Conservation (phyloP, 2,113 vertebrate species). For the Catharus fuscescens region DNA sequence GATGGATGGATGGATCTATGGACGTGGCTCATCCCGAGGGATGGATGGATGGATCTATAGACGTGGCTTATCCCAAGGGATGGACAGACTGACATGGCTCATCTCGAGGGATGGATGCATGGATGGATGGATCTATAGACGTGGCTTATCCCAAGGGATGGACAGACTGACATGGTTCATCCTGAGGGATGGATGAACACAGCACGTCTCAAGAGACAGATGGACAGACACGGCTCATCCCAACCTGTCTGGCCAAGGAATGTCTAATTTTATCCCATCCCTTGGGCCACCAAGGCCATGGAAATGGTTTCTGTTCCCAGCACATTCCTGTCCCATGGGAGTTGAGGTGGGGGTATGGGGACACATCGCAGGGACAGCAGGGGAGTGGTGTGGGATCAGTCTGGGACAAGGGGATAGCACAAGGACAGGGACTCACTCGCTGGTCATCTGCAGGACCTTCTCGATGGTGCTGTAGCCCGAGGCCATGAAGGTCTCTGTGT, state of each 20-base stretch:
- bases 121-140: too few species aligned
- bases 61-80: background rate
- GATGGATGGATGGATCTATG: too few species aligned
- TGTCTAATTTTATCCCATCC: background rate
- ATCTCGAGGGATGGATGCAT: too few species aligned
- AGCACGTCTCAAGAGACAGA: background rate
- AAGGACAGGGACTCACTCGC: slow-evolving; percentile 82
- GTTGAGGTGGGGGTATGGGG: rapidly evolving
- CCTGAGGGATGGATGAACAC: background rate
- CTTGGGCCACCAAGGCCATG: rapidly evolving
- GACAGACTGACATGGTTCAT: background rate
- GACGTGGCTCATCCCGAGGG: background rate
- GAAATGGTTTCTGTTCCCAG: background rate
- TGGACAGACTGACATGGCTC: background rate
- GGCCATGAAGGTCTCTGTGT: slow-evolving; percentile 89
- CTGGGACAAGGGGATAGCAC: background rate
- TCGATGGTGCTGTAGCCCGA: slow-evolving; percentile 89
- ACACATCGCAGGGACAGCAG: background rate
- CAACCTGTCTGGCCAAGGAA: background rate
- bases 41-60: background rate
- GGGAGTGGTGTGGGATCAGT: rapidly evolving
- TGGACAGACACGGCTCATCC: rapidly evolving
- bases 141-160: background rate
- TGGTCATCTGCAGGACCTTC: slow-evolving; percentile 94
- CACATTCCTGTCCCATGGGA: background rate